These are phyloP conservation scores for Spondyliosoma cantharus DNA, from an alignment of 2,797 vertebrate species.

Conservation along the genomic window DNA sequence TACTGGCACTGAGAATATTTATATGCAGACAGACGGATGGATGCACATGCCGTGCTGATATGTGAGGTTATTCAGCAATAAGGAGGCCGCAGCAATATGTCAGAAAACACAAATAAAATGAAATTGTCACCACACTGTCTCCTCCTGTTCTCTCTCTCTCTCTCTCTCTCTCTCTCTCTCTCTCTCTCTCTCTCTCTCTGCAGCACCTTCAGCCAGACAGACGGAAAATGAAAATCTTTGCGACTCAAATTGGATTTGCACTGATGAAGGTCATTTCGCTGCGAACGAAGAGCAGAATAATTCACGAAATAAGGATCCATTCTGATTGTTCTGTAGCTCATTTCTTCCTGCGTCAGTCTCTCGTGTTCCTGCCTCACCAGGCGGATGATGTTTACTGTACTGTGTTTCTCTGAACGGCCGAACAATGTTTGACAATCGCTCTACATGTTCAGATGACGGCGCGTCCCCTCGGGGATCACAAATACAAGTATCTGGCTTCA, in stretches of 20 bases:
- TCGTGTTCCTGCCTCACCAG: background rate
- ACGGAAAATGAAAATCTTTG: slow-evolving; percentile 56
- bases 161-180: background rate
- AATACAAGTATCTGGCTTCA: background rate
- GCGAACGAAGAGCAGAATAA: slow-evolving; percentile 30
- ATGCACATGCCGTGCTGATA: background rate
- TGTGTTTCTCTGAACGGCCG: background rate
- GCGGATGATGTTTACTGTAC: background rate
- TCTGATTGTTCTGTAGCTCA: slow-evolving; percentile 19
- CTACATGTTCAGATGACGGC: background rate
- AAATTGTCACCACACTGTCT: slow-evolving; percentile 17
- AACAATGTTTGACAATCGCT: slow-evolving; percentile 16
- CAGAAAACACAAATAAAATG: slow-evolving; percentile 17
- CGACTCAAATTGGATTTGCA: slow-evolving; percentile 53
- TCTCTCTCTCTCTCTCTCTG: background rate
- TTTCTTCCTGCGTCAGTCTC: slow-evolving; percentile 14
- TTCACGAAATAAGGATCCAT: slow-evolving; percentile 50
- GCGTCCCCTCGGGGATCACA: background rate
- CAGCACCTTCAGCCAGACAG: slow-evolving; percentile 34
- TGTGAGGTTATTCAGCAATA: background rate
- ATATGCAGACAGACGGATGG: background rate
- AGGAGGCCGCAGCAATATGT: background rate
- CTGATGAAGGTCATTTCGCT: slow-evolving; percentile 63
- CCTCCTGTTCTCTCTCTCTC: background rate
- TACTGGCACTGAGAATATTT: background rate